These are phyloP conservation scores for Thermophis baileyi DNA, from an alignment of 2,113 vertebrate genomes.

Conservation along the genomic window DNA sequence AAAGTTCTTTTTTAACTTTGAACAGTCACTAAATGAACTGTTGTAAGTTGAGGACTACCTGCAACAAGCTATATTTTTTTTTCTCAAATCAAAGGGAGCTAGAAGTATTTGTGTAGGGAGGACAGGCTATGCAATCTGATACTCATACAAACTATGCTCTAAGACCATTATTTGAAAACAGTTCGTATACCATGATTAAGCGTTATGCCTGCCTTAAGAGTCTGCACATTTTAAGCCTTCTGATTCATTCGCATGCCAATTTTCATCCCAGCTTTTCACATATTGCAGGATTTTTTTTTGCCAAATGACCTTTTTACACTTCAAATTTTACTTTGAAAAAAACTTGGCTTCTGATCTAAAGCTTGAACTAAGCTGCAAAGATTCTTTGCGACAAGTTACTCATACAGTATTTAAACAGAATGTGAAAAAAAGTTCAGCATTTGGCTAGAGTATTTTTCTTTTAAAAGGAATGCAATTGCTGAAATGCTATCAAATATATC, in stretches of 20 bases:
- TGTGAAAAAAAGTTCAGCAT: conserved; percentile 23
- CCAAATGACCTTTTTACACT: conserved; percentile 20
- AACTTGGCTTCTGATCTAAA: conserved; percentile 35
- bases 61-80: not conserved
- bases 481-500: conserved; percentile 21
- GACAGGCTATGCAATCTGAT: not conserved
- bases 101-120: not conserved
- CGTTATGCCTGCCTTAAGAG: not conserved
- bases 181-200: not conserved
- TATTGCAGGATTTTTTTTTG: conserved; percentile 5
- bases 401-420: conserved; percentile 43
- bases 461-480: conserved; percentile 40
- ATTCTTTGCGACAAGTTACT: conserved; percentile 55
- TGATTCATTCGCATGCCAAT: not conserved
- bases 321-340: conserved; percentile 30
- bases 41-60: too few species aligned
- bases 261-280: conserved; percentile 14
- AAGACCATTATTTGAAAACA: not conserved
- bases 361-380: conserved; percentile 44
- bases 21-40: too few species aligned
- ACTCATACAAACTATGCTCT: not conserved
- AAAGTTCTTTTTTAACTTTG: too few species aligned
- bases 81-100: not conserved
- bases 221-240: conserved; percentile 4
- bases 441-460: not conserved